phyloP scores from a whole-genome alignment of 2,888 invertebrate species.

The Orthonychiurus folsomi region DNA sequence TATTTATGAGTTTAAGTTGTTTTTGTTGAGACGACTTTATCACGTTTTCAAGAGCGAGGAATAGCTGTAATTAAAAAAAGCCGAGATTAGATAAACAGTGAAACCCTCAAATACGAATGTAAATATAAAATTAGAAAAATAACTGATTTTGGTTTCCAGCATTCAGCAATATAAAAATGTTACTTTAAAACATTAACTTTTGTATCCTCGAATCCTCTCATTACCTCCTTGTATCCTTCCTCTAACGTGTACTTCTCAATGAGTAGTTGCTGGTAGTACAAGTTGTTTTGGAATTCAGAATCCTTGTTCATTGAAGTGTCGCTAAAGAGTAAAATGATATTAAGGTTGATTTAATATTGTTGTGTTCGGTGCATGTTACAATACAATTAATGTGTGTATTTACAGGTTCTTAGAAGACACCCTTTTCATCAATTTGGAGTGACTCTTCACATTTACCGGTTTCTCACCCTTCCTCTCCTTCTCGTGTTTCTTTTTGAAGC shows the following conservation, averaged over 20 bases:
- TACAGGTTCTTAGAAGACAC: conserved; percentile 70
- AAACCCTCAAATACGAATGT: too few species aligned
- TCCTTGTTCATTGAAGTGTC: conserved; percentile 27
- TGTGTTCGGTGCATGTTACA: too few species aligned
- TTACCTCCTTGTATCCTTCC: conserved; percentile 67
- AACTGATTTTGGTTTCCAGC: too few species aligned
- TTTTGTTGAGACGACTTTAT: conserved; percentile 66
- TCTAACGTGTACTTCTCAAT: conserved; percentile 68
- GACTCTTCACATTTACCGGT: conserved; percentile 50
- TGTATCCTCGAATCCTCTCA: conserved; percentile 31
- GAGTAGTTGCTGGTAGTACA: conserved; percentile 53
- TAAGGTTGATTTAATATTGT: conserved; percentile 2
- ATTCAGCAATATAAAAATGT: neutral
- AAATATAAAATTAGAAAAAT: conserved; percentile 4
- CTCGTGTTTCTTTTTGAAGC: conserved; percentile 69
- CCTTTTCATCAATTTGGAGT: conserved; percentile 60
- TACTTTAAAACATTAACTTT: neutral
- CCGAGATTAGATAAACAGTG: conserved; percentile 13
- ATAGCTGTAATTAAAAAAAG: conserved; percentile 41
- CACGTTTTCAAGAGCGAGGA: conserved; percentile 60
- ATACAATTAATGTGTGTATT: too few species aligned
- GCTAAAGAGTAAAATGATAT: too few species aligned
- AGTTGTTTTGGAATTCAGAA: conserved; percentile 30
- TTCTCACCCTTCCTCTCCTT: conserved; percentile 48
- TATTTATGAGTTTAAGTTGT: conserved; percentile 65